Base-by-base conservation (phyloP, 2,797 vertebrate genomes). In the Anguilla megastoma region DNA sequence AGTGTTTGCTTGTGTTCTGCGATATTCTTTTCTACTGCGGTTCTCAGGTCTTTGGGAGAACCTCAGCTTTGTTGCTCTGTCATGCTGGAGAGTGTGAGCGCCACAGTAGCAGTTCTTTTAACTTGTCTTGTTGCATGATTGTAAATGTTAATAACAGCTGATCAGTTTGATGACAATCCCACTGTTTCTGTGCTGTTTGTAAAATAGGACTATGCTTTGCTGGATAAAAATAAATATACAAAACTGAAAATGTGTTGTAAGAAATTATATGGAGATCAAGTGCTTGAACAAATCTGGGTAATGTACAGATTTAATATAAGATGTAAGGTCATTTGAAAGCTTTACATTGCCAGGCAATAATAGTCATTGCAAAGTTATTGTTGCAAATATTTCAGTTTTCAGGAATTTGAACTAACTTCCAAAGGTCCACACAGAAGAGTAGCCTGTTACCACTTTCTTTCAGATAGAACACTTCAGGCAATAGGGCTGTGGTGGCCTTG, bases 171-270 rank as follows among this genome's bases (percentile, higher is more conserved):
- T 89, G 93, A 94, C 94, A 91, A 94, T 95, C 94, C 94, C 93
- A 94, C 91, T 94, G 95, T 96, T 94, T 96, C 92, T 91, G 94
- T 95, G 95, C 89, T 90, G 90, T 96, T 96, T 95, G 95, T 94
- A 95, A 93, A 93, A 94, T 96, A 95, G 96, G 95, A 94, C 94
- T 93, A 95, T 96, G 96, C 96, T 97, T 96, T 96, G 95, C 95
- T 93, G 94, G 92, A 93, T 92, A 91, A 92, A 93, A 91, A 87
- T 85, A 16, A 88, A 89, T 79, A 80, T 86, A 48, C 48, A 74
- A 36, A 74, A 60, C 50, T 0, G 1, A n/a, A 66, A 76, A 76
- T 36, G 33, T 36, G 27, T 76, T 36, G 9, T 18, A 41, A 76
- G 33, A 36, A 33, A 27, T 27, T 27, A n/a, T 69, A 27, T 71